These are phyloP conservation scores for Galerucella nymphaeae DNA, from an alignment of 2,888 invertebrate genomes.

Conservation along the genomic window DNA sequence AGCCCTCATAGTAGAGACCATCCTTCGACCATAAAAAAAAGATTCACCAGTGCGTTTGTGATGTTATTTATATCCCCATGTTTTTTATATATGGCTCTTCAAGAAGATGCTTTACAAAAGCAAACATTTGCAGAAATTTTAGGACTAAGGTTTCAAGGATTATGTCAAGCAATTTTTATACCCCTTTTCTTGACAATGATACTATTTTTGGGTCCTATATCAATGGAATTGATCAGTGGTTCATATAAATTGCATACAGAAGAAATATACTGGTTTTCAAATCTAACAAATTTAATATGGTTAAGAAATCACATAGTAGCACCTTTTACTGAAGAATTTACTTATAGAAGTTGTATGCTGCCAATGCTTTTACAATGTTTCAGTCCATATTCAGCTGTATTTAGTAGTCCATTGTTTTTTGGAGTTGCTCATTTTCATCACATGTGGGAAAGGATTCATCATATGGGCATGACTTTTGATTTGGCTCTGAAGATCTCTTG, in stretches of 20 bases:
- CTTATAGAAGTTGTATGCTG: slow-evolving; percentile 95
- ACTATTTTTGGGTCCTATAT: slow-evolving; percentile 86
- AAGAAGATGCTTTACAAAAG: slow-evolving; percentile 71
- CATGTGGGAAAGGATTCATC: slow-evolving; percentile 80
- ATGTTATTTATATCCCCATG: slow-evolving; percentile 85
- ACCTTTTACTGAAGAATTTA: slow-evolving; percentile 95
- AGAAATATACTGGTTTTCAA: slow-evolving; percentile 72
- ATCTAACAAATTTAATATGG: slow-evolving; percentile 81
- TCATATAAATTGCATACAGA: slow-evolving; percentile 72
- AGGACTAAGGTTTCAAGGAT: slow-evolving; percentile 80
- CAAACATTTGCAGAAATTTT: slow-evolving; percentile 76
- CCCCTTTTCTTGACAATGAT: slow-evolving; percentile 84
- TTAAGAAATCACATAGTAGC: slow-evolving; percentile 90
- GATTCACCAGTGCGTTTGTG: slow-evolving; percentile 86
- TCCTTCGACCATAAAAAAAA: slow-evolving; percentile 85
- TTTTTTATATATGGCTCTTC: slow-evolving; percentile 79
- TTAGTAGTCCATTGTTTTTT: slow-evolving; percentile 90
- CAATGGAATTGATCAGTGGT: slow-evolving; percentile 77
- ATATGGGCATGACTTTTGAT: slow-evolving; percentile 74
- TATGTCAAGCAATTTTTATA: slow-evolving; percentile 77
- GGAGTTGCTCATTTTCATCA: slow-evolving; percentile 96
- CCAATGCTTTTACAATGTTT: slow-evolving; percentile 88
- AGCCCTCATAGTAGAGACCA: slow-evolving; percentile 84
- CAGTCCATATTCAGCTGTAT: slow-evolving; percentile 78
- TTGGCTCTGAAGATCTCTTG: slow-evolving; percentile 79